Conservation (phyloP, 2,113 vertebrate genomes). For the Rallus limicola region DNA sequence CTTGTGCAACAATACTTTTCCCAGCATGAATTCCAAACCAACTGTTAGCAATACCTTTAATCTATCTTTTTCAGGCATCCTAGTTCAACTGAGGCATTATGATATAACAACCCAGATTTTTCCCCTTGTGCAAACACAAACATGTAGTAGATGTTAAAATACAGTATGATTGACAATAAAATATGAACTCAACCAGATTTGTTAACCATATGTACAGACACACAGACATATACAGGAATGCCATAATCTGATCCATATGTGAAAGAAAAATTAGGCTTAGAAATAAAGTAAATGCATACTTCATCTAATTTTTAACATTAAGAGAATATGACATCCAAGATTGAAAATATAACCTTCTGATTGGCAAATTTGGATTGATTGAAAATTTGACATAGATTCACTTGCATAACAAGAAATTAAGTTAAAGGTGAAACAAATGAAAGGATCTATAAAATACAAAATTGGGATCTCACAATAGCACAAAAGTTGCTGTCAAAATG, state of each 20-base stretch:
- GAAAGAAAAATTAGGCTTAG: not conserved
- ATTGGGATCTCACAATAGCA: not conserved
- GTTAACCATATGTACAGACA: not conserved
- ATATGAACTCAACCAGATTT: not conserved
- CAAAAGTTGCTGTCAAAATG: not conserved
- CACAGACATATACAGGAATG: not conserved
- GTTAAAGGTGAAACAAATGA: not conserved
- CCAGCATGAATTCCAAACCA: constrained; percentile 3
- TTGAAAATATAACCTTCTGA: not conserved
- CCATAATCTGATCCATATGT: not conserved
- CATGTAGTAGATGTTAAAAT: not conserved
- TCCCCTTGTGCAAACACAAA: not conserved
- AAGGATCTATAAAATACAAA: not conserved
- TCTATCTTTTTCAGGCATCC: not conserved
- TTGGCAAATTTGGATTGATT: not conserved
- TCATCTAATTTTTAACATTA: not conserved
- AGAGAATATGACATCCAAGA: not conserved
- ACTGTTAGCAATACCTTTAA: not conserved
- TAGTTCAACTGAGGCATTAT: not conserved
- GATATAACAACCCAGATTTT: not conserved
- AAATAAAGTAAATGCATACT: not conserved
- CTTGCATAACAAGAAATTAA: not conserved
- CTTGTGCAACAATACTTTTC: constrained; percentile 13
- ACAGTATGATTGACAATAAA: constrained; percentile 5
- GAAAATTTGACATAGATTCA: not conserved